phyloP scores from a whole-genome alignment of 2,113 vertebrate species.

The Suricata suricatta region DNA sequence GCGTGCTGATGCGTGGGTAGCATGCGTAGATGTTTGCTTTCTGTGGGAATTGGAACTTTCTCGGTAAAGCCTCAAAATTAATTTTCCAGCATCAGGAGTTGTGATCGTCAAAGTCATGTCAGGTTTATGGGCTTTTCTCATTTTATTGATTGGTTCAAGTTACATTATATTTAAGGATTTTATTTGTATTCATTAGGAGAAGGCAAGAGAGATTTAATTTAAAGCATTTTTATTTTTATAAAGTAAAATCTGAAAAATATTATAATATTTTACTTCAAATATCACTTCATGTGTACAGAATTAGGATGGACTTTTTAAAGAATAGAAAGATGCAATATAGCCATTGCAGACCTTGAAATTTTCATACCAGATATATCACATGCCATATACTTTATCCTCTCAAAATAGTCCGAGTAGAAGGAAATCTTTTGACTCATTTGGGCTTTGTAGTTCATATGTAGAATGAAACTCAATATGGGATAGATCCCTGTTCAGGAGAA shows the following conservation, averaged over 20 bases:
- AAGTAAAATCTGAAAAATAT: not conserved
- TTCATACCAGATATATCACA: not conserved
- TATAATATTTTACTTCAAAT: not conserved
- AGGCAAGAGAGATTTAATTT: not conserved
- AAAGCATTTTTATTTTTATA: not conserved
- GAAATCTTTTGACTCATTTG: not conserved
- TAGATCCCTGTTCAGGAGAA: not conserved
- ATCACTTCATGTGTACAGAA: not conserved
- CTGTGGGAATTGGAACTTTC: not conserved
- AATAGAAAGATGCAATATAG: not conserved
- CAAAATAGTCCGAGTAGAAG: not conserved
- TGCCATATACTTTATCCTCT: not conserved
- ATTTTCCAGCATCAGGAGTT: not conserved
- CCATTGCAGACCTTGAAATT: not conserved
- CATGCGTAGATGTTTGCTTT: not conserved
- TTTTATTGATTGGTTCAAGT: not conserved
- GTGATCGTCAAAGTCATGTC: not conserved
- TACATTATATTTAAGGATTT: not conserved
- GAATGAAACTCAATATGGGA: not conserved
- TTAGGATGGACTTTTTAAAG: not conserved
- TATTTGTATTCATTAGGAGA: not conserved
- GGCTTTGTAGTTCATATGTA: not conserved
- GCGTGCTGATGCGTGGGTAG: fast-evolving
- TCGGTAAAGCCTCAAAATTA: not conserved
- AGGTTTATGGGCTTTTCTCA: not conserved